phyloP scores from a whole-genome alignment of 2,113 vertebrate genomes.

The Aegotheles bennettii region DNA sequence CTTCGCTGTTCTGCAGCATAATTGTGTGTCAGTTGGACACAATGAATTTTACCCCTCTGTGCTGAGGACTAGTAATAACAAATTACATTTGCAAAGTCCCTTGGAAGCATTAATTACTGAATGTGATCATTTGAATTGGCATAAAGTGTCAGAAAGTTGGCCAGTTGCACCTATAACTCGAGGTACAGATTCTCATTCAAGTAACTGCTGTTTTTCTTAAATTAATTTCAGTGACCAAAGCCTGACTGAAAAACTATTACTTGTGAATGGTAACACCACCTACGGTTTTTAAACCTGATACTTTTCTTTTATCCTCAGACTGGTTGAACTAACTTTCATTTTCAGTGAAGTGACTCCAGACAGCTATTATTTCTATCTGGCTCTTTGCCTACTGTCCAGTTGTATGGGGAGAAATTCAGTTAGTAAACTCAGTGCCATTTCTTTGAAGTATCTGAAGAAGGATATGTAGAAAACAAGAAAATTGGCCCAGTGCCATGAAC shows the following conservation, averaged over 20 bases:
- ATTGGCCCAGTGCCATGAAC: not conserved
- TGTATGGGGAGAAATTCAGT: not conserved
- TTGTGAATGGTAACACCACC: not conserved
- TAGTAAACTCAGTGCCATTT: not conserved
- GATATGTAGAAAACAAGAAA: not conserved
- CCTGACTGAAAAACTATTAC: not conserved
- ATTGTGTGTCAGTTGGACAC: not conserved
- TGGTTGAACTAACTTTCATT: constrained; percentile 7
- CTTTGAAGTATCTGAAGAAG: constrained; percentile 17
- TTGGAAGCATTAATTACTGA: not conserved
- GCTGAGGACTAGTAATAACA: not conserved
- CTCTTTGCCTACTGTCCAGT: not conserved
- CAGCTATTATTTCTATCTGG: not conserved
- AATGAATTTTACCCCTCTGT: not conserved
- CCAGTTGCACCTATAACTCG: not conserved
- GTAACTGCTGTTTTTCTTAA: not conserved
- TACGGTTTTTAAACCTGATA: not conserved
- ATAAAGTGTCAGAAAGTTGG: not conserved
- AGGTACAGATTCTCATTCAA: not conserved
- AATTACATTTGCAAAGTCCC: not conserved
- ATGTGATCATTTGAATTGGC: not conserved
- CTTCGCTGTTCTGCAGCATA: not conserved
- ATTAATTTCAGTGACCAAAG: not conserved
- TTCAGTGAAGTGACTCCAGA: constrained; percentile 1
- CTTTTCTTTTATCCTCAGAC: not conserved